These are phyloP conservation scores for Phaethornis superciliosus DNA, from an alignment of 2,113 vertebrate genomes.

Conservation along the genomic window DNA sequence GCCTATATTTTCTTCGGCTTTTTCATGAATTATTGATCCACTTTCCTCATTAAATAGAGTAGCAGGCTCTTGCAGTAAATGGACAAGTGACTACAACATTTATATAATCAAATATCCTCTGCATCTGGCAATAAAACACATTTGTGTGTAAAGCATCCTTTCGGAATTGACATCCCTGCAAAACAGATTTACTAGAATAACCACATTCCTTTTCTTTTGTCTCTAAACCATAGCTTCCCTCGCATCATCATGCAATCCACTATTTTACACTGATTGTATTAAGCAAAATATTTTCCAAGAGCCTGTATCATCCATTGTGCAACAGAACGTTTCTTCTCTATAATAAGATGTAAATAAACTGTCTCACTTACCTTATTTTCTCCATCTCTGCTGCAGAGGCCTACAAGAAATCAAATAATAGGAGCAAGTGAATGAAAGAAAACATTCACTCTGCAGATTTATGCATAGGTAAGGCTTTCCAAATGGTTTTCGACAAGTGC, in stretches of 20 bases:
- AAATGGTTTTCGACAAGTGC: slow-evolving; percentile 49
- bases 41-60: slow-evolving; percentile 45
- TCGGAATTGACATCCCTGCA: slow-evolving; percentile 26
- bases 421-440: slow-evolving; percentile 75
- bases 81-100: slow-evolving; percentile 59
- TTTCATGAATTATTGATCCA: slow-evolving; percentile 67
- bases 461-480: slow-evolving; percentile 72
- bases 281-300: slow-evolving; percentile 23
- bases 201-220: slow-evolving; percentile 47
- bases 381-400: slow-evolving; percentile 85
- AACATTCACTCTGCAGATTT: slow-evolving; percentile 66
- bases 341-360: slow-evolving; percentile 64
- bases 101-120: slow-evolving; percentile 52
- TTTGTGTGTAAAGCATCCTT: slow-evolving; percentile 39
- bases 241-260: not conserved
- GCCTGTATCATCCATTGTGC: not conserved
- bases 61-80: slow-evolving; percentile 58
- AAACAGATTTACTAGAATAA: slow-evolving; percentile 31
- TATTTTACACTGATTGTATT: not conserved
- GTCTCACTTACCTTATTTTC: slow-evolving; percentile 85
- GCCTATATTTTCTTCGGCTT: slow-evolving; percentile 57
- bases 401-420: slow-evolving; percentile 81
- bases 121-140: slow-evolving; percentile 31
- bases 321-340: slow-evolving; percentile 35
- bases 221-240: slow-evolving; percentile 38